Evolutionary conservation across 1,140 invertebrate species (phyloP), one percentile per base, ranked within the genome.

Genomic region (Meloidogyne hapla): DNA sequence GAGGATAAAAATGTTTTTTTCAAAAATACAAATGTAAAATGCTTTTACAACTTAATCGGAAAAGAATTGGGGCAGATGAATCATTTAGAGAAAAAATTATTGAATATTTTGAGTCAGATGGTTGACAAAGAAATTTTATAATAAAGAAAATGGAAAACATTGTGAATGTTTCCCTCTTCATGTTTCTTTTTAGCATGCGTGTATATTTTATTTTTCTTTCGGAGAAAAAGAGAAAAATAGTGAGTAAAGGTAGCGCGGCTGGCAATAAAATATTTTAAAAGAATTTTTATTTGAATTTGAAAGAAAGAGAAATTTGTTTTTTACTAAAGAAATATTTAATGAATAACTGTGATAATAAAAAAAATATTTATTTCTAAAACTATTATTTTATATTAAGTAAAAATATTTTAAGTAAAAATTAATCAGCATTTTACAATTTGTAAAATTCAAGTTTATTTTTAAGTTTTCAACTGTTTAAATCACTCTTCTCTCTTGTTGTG

Each of bases 51-150:
- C n/a, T 56, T 56, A 56, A 56, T 56, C 45, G 13, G 3, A 5
- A 48, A 48, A 48, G 40, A 56, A 21, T 56, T 56, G 48, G 18
- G 48, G 48, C n/a, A 56, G 48, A 5, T 56, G 48, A 56, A 56
- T 56, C 48, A 56, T 56, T 21, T n/a, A 13, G 18, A n/a, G 18
- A 56, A 56, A 63, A 38, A 72, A 72, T n/a, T 56, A 70, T 25
- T 72, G 26, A 48, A 48, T 21, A 12, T 56, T 72, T 18, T 72
- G 70, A 45, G 48, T 61, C 48, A 62, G 40, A 26, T 61, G 38
- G 45, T 71, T 48, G 45, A 61, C 28, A 25, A 71, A 23, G 56
- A n/a, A 56, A 42, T 38, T 25, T 48, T 10, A 10, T 12, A n/a
- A 56, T 61, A 63, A 13, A 62, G 2, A 38, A 25, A 13, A 6